Conservation (phyloP, 2,888 invertebrate species). For the Perizoma affinitatum region DNA sequence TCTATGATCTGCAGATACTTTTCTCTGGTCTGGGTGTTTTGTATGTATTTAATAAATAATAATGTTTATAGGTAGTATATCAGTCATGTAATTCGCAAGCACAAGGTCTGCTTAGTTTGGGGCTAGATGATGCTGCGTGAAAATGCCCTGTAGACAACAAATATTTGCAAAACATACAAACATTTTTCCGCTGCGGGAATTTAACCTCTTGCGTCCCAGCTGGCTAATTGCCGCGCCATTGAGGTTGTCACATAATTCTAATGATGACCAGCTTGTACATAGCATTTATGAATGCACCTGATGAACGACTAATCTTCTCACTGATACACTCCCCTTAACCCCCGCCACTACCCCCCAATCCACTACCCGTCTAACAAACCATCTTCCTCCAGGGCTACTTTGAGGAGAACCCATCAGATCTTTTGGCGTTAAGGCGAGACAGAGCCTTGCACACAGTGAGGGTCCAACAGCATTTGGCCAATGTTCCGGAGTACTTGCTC, state of each 20-base stretch:
- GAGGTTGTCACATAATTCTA: slow-evolving; percentile 5
- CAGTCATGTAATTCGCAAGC: no score
- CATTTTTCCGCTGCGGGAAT: no score
- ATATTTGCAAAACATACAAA: no score
- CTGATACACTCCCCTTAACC: slow-evolving; percentile 50
- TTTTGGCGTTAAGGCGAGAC: slow-evolving; percentile 93
- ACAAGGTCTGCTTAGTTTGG: no score
- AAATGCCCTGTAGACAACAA: no score
- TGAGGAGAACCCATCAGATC: slow-evolving; percentile 94
- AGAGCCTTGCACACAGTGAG: slow-evolving; percentile 93
- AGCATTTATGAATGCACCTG: slow-evolving; percentile 63
- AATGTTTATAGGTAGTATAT: no score
- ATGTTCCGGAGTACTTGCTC: slow-evolving; percentile 96
- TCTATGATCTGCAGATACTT: no score
- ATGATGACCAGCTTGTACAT: slow-evolving; percentile 56
- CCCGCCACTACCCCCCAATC: not conserved
- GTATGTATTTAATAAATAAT: no score
- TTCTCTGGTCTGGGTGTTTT: no score
- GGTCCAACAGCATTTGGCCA: slow-evolving; percentile 92
- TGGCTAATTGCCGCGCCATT: no score
- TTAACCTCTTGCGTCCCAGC: no score
- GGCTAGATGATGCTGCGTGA: no score
- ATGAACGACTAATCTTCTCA: slow-evolving; percentile 83
- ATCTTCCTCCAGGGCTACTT: slow-evolving; percentile 88
- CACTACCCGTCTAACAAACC: slow-evolving; percentile 4